Percentiles rank a stretch among this genome's conserved stretches.
Conservation (phyloP, 2,113 vertebrate species). For the Edolisoma coerulescens region DNA sequence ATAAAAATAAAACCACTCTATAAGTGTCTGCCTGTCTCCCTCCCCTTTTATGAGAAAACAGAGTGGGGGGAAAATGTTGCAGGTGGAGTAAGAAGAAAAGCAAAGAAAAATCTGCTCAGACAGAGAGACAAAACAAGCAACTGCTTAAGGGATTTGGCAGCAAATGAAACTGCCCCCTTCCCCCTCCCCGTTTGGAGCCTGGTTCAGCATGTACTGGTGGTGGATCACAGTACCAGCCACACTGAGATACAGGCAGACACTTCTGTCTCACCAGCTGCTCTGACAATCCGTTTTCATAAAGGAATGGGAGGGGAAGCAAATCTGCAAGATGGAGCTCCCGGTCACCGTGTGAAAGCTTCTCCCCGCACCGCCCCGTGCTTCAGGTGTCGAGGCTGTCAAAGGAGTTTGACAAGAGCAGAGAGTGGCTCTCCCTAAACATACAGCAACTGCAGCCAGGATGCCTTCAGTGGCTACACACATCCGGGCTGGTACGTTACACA, state of each 20-base stretch:
- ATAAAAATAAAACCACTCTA: background rate
- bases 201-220: slow-evolving; percentile 58
- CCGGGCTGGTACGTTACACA: background rate
- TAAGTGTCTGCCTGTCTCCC: background rate
- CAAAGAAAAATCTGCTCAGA: slow-evolving; percentile 37
- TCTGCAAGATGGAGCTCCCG: slow-evolving; percentile 60
- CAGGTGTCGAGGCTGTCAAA: slow-evolving; percentile 41
- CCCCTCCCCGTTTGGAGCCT: slow-evolving; percentile 46
- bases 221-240: slow-evolving; percentile 58
- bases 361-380: background rate
- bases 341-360: slow-evolving; percentile 49
- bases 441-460: background rate
- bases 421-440: background rate
- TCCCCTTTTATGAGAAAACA: background rate
- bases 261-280: slow-evolving; percentile 68
- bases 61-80: background rate
- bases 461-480: background rate
- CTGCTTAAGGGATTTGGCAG: background rate
- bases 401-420: background rate
- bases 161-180: slow-evolving; percentile 25
- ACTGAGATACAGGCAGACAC: slow-evolving; percentile 64
- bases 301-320: slow-evolving; percentile 51
- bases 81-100: slow-evolving; percentile 48
- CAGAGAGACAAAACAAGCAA: slow-evolving; percentile 53
- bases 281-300: slow-evolving; percentile 67